Evolutionary conservation across 2,888 invertebrate genomes (phyloP).

Genomic region (Magallana nippona): DNA sequence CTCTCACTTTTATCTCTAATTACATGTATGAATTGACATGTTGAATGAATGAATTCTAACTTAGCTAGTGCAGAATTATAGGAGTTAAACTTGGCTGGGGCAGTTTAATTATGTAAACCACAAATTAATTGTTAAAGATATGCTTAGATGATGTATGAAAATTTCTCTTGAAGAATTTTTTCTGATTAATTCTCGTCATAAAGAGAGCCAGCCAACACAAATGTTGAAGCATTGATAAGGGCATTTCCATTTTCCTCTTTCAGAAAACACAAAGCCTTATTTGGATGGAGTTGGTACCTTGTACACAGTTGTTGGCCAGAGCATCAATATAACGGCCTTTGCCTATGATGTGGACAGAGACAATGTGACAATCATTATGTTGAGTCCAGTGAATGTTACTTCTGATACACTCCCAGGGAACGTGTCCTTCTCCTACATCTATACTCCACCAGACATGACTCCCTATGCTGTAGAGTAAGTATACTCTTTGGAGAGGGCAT

Average conservation of each 20-base stretch:
- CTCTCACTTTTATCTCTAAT: not conserved
- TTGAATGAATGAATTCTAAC: too few species aligned
- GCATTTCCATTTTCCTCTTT: not conserved
- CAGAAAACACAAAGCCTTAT: slow-evolving; percentile 42
- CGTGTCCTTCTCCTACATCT: slow-evolving; percentile 7
- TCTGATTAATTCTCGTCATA: too few species aligned
- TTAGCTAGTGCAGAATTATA: too few species aligned
- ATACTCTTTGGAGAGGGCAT: not conserved
- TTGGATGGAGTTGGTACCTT: slow-evolving; percentile 13
- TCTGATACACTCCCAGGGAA: not conserved
- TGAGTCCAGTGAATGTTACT: slow-evolving; percentile 18
- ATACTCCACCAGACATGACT: slow-evolving; percentile 9
- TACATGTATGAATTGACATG: too few species aligned
- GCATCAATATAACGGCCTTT: slow-evolving; percentile 23
- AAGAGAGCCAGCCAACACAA: too few species aligned
- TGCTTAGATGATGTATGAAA: too few species aligned
- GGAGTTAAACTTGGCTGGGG: too few species aligned
- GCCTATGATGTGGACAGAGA: slow-evolving; percentile 43
- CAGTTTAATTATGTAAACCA: too few species aligned
- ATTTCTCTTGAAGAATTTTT: too few species aligned
- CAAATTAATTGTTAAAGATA: too few species aligned
- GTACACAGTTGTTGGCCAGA: slow-evolving; percentile 37
- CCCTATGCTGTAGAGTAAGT: slow-evolving; percentile 27
- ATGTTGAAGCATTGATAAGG: not conserved
- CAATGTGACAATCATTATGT: slow-evolving; percentile 32